Percentiles rank a stretch among this genome's conserved stretches.
phyloP scores from a whole-genome alignment of 2,113 vertebrate genomes.

The Trochalopteron elliotii region DNA sequence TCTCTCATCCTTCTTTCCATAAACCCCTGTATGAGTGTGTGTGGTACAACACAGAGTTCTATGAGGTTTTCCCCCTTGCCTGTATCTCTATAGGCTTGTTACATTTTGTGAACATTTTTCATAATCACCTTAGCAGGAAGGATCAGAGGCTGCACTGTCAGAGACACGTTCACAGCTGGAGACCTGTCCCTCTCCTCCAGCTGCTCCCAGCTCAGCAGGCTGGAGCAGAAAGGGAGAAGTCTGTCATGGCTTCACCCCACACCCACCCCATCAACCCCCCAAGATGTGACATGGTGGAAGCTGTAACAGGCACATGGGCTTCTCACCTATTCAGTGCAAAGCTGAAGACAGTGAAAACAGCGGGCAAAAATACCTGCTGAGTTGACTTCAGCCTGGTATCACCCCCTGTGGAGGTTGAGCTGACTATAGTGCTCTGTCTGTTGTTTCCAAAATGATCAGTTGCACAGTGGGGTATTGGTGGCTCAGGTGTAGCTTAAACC shows the following conservation, averaged over 20 bases:
- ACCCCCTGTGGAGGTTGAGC: not conserved
- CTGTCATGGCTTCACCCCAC: not conserved
- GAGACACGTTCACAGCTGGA: not conserved
- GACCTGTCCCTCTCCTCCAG: not conserved
- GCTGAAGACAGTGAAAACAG: not conserved
- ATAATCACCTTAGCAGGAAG: not conserved
- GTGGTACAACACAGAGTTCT: not conserved
- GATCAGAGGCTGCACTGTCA: not conserved
- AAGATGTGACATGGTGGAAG: fast-evolving
- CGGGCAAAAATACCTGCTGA: not conserved
- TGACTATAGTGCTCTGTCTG: not conserved
- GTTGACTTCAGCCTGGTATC: not conserved
- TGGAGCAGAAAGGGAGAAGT: not conserved
- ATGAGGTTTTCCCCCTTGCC: not conserved
- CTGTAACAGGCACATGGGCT: not conserved
- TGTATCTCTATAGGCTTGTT: not conserved
- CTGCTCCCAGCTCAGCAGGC: not conserved
- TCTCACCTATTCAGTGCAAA: not conserved
- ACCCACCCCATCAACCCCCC: not conserved
- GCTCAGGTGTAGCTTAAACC: not conserved
- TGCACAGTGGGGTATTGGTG: not conserved
- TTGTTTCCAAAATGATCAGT: not conserved
- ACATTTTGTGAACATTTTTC: not conserved
- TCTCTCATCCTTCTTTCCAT: not conserved
- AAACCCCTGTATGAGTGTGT: not conserved